These are phyloP conservation scores for Ostrea denselamellosa DNA, from an alignment of 1,140 invertebrate genomes.

Conservation along the genomic window DNA sequence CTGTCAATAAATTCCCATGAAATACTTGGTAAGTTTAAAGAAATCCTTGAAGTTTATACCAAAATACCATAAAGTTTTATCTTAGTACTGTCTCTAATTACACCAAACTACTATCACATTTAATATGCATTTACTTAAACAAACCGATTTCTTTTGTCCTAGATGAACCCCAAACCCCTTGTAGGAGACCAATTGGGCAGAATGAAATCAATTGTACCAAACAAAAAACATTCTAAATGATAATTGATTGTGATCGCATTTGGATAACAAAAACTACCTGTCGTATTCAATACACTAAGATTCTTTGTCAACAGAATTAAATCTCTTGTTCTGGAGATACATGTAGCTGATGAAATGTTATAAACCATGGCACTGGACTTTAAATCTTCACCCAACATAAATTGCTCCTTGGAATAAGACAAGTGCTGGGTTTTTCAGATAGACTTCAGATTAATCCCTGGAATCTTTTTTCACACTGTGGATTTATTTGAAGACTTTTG, in stretches of 20 bases:
- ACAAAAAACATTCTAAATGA: slow-evolving; percentile 31
- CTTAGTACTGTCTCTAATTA: background rate
- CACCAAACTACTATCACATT: background rate
- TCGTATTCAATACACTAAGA: slow-evolving; percentile 34
- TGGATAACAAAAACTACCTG: slow-evolving; percentile 27
- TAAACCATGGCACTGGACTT: slow-evolving; percentile 1
- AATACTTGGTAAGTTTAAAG: background rate
- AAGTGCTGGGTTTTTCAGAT: background rate
- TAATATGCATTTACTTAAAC: background rate
- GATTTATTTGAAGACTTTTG: background rate
- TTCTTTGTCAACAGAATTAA: slow-evolving; percentile 38
- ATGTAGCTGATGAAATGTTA: slow-evolving; percentile 28
- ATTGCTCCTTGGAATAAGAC: background rate
- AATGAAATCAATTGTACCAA: slow-evolving; percentile 23
- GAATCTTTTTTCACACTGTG: background rate
- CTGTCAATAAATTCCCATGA: background rate
- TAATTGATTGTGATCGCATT: slow-evolving; percentile 30
- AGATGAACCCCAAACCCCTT: background rate
- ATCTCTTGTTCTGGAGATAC: slow-evolving; percentile 19
- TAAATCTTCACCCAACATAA: slow-evolving; percentile 29
- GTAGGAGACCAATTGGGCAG: slow-evolving; percentile 9
- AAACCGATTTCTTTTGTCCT: slow-evolving; percentile 15
- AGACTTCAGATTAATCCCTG: background rate
- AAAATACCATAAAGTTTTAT: background rate
- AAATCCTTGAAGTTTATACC: background rate